These are phyloP conservation scores for Syngnathus scovelli DNA, from an alignment of 2,113 vertebrate genomes.

Conservation along the genomic window DNA sequence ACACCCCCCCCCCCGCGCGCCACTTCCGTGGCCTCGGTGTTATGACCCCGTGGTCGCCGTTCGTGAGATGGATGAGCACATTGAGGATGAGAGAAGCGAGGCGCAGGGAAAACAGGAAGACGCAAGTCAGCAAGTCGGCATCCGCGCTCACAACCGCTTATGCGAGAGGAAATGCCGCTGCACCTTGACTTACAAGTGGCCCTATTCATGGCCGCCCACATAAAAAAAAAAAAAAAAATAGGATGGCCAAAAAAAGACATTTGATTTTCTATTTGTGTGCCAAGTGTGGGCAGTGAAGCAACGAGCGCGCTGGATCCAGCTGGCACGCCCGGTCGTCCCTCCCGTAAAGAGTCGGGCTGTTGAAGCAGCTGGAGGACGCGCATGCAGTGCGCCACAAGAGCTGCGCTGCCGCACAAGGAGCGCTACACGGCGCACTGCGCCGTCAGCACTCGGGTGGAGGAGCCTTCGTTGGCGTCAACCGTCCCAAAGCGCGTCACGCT, in stretches of 20 bases:
- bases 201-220: no score
- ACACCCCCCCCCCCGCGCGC: background rate
- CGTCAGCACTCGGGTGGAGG: background rate
- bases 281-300: background rate
- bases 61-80: conserved; percentile 14
- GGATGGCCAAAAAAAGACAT: background rate
- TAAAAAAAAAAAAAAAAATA: no score
- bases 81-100: background rate
- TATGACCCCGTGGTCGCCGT: conserved; percentile 34
- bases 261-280: background rate
- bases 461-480: background rate
- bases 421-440: background rate
- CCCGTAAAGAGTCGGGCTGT: conserved; percentile 11
- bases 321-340: background rate
- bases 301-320: background rate
- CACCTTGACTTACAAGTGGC: no score
- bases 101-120: background rate
- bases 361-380: conserved; percentile 12
- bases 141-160: no score
- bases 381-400: conserved; percentile 20
- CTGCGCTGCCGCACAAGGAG: conserved; percentile 4
- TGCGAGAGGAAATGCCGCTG: no score
- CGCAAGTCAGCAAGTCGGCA: background rate
- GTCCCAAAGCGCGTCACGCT: background rate
- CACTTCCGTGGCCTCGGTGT: background rate